Evolutionary conservation across 2,888 invertebrate species (phyloP), one percentile per base, ranked within the genome.

Genomic region (Monopis laevigella): DNA sequence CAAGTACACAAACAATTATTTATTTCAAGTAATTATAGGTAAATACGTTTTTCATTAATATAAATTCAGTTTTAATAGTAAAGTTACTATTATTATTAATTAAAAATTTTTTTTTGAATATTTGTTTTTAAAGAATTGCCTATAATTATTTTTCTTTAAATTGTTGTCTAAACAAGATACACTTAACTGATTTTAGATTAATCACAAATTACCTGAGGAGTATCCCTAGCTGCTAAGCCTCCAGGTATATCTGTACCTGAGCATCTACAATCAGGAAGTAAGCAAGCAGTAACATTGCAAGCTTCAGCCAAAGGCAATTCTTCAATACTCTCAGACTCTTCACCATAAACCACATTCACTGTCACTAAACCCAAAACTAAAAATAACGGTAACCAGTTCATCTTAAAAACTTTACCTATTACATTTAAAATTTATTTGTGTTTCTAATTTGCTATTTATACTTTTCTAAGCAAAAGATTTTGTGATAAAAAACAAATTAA

Each of bases 231-330:
- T 1, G 43, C 39, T 21, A 85, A 54, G 16, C 62, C 66, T 42
- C 73, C 82, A 26, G 85, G 85, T 44, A 82, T 77, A 1, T 58
- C 49, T 1, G 68, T 65, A 1, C 63, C 55, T 0, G 82, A 71
- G 49, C 86, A 86, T 42, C 77, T 67, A 55, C 86, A 86, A 34
- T 70, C 51, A 0, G 86, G 86, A 1, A 82, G 58, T 27, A 60
- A 52, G 50, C 86, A 86, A 3, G 52, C 49, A n/a, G 56, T 56
- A 2, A 46, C 41, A 46, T 67, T 51, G 53, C 82, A 82, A 1
- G 45, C 12, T n/a, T 56, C 53, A 2, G 71, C 75, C n/a, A 60
- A 26, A 1, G 49, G 43, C 12, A 62, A 43, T n/a, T 49, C 56
- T 1, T 56, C 46, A 13, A 3, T 8, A 12, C 10, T 11, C 29